Evolutionary conservation across 92 coral and sea anemone genomes (phyloP).

Genomic region (Parazoanthus swiftii): DNA sequence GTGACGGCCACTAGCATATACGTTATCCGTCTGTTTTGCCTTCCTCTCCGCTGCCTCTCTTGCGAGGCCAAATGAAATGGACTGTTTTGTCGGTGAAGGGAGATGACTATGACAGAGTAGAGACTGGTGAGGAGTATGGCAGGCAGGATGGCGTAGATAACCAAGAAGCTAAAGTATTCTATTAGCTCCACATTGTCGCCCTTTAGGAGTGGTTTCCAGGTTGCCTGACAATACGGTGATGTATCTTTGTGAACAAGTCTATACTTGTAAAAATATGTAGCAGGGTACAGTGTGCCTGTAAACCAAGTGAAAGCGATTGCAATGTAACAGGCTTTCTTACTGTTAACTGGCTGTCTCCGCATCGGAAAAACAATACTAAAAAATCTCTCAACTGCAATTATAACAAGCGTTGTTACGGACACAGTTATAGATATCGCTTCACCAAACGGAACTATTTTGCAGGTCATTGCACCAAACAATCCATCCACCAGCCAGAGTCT

Average conservation of each 20-base stretch:
- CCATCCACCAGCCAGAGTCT: neutral
- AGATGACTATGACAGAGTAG: neutral
- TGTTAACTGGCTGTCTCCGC: neutral
- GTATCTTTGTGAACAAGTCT: neutral
- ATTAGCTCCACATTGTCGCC: neutral
- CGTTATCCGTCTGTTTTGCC: neutral
- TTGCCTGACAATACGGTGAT: neutral
- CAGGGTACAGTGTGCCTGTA: neutral
- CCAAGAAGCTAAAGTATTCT: neutral
- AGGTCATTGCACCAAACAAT: neutral
- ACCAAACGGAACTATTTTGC: neutral
- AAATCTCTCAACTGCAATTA: constrained; percentile 1
- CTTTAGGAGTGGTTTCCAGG: neutral
- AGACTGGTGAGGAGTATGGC: no score
- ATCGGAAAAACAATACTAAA: neutral
- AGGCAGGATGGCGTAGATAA: neutral
- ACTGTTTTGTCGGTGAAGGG: neutral
- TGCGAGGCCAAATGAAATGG: neutral
- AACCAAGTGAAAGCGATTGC: neutral
- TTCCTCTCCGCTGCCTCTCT: neutral
- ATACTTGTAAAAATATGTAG: neutral
- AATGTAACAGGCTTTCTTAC: neutral
- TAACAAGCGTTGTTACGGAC: neutral
- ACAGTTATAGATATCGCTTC: neutral
- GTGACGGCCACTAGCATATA: neutral